Conservation (phyloP, 1,140 invertebrate species). For the Polypedilum pembai region DNA sequence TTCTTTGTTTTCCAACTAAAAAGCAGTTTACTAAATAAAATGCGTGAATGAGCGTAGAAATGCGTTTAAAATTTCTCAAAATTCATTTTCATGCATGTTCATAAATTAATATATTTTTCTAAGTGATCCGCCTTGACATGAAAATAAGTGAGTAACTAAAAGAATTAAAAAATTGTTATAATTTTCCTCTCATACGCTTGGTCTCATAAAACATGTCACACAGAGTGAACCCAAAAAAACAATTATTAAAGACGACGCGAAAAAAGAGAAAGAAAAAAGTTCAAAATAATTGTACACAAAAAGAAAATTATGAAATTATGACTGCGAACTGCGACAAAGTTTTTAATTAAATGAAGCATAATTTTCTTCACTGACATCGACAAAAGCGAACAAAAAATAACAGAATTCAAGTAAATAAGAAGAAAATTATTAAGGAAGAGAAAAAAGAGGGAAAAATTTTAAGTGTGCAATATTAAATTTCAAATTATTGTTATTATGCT, state of each 20-base stretch:
- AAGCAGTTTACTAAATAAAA: no score
- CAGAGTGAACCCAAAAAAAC: background rate
- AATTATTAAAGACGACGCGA: background rate
- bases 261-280: background rate
- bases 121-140: background rate
- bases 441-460: background rate
- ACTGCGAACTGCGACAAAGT: slow-evolving; percentile 1
- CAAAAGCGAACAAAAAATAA: background rate
- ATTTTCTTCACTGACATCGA: background rate
- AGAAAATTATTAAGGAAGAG: background rate
- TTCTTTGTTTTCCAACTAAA: no score
- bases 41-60: no score
- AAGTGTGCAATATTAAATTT: slow-evolving; percentile 9
- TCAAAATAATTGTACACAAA: background rate
- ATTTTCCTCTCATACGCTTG: background rate
- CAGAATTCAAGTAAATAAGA: no score
- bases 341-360: slow-evolving; percentile 19
- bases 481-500: background rate
- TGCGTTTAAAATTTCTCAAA: no score
- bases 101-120: background rate
- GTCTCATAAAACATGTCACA: slow-evolving; percentile 5
- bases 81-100: no score
- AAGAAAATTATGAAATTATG: background rate
- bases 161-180: background rate
- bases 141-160: background rate